Percentiles rank a stretch among this genome's conserved stretches.
Evolutionary conservation across 35 echinoderm and acorn worm species (phyloP).

Genomic region (Apostichopus japonicus): DNA sequence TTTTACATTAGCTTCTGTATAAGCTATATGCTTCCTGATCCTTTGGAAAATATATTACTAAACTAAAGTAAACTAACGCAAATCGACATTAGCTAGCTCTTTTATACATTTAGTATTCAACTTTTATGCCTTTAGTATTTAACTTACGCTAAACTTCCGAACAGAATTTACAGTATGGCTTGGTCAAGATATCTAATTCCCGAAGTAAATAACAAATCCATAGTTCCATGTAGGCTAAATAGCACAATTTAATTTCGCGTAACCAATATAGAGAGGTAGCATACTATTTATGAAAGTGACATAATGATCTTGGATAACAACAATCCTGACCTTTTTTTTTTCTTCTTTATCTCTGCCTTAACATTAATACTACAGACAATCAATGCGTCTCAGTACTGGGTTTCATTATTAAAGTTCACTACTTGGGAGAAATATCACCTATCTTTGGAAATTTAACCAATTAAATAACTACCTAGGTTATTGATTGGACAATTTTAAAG

Average conservation of each 20-base stretch:
- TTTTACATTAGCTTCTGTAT: too few species aligned
- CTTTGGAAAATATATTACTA: too few species aligned
- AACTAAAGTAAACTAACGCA: too few species aligned
- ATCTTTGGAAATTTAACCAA: background rate
- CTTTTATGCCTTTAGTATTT: too few species aligned
- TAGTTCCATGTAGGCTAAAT: background rate
- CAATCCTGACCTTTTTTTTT: background rate
- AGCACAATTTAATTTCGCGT: background rate
- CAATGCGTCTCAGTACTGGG: background rate
- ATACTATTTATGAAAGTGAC: background rate
- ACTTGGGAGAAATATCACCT: background rate
- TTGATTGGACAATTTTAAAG: background rate
- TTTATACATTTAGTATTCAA: too few species aligned
- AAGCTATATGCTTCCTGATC: too few species aligned
- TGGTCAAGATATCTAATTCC: too few species aligned
- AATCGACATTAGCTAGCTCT: too few species aligned
- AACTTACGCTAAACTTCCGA: too few species aligned
- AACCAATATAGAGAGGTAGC: background rate
- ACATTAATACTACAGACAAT: background rate
- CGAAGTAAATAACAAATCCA: background rate
- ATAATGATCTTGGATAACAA: background rate
- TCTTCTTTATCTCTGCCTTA: background rate
- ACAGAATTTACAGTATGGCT: too few species aligned
- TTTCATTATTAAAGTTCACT: background rate
- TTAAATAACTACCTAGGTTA: background rate